Percentiles rank a stretch among this genome's conserved stretches.
phyloP scores from a whole-genome alignment of 2,113 vertebrate species.

The Noturus placidus region DNA sequence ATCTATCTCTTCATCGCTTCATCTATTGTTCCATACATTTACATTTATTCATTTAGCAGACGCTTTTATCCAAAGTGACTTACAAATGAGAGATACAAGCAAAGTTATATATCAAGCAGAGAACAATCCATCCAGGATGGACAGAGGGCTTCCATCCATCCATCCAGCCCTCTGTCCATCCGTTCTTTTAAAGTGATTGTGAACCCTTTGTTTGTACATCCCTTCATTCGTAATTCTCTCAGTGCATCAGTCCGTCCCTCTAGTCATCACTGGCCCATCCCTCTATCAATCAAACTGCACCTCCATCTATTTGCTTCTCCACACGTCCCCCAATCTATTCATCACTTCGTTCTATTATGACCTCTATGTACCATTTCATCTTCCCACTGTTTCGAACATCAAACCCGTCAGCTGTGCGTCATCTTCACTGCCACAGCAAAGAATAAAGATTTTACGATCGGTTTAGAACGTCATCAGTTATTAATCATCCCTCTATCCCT shows the following conservation, averaged over 20 bases:
- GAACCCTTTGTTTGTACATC: not conserved
- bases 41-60: no score
- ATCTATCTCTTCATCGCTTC: not conserved
- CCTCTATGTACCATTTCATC: not conserved
- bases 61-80: no score
- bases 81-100: no score
- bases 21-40: no score
- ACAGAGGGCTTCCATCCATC: no score
- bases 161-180: not conserved
- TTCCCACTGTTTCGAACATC: not conserved
- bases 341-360: not conserved
- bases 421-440: not conserved
- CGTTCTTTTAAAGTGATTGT: not conserved
- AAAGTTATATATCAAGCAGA: no score
- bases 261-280: not conserved
- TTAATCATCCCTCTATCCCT: slow-evolving; percentile 17
- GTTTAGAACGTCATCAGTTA: not conserved
- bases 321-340: not conserved
- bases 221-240: not conserved
- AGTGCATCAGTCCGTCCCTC: not conserved
- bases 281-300: not conserved
- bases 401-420: not conserved
- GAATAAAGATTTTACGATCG: not conserved
- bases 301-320: not conserved
- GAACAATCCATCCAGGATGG: no score